phyloP scores from a whole-genome alignment of 2,797 vertebrate species.

The Mormyrus proboscirostris region DNA sequence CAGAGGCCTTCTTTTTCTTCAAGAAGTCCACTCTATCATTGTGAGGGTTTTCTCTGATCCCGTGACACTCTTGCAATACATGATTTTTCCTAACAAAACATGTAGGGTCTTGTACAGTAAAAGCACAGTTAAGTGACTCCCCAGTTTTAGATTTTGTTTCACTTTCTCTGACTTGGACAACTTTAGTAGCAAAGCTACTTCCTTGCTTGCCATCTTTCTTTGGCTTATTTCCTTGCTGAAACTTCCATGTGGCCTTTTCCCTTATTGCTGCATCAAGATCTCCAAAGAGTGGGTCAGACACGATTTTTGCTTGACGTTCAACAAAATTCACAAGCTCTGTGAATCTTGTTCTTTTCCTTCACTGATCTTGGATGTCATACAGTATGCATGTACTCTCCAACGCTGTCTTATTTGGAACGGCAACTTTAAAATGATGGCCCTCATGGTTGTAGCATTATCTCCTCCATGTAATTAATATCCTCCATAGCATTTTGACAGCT shows the following conservation, averaged over 20 bases:
- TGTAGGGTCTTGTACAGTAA: constrained; percentile 3
- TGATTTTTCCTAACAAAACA: constrained; percentile 9
- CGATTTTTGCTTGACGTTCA: constrained; percentile 23
- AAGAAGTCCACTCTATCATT: constrained; percentile 6
- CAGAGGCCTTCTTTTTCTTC: constrained; percentile 16
- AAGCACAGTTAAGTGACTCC: not conserved
- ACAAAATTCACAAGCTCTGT: no score
- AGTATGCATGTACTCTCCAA: constrained; percentile 9
- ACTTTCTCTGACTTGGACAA: not conserved
- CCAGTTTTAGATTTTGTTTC: not conserved
- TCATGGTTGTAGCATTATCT: constrained; percentile 23
- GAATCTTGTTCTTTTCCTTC: no score
- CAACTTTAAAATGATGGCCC: constrained; percentile 5
- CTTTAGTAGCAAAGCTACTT: no score
- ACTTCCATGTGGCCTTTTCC: not conserved
- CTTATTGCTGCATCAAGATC: not conserved
- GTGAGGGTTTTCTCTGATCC: constrained; percentile 1
- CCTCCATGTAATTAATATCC: constrained; percentile 23
- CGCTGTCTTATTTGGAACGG: constrained; percentile 13
- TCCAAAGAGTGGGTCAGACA: constrained; percentile 25
- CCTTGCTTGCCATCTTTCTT: not conserved
- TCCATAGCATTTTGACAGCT: constrained; percentile 18
- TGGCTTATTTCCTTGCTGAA: not conserved
- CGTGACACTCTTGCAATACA: not conserved
- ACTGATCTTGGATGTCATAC: not conserved